Evolutionary conservation across 2,888 invertebrate genomes (phyloP).

Genomic region (Pilophorus perplexus): DNA sequence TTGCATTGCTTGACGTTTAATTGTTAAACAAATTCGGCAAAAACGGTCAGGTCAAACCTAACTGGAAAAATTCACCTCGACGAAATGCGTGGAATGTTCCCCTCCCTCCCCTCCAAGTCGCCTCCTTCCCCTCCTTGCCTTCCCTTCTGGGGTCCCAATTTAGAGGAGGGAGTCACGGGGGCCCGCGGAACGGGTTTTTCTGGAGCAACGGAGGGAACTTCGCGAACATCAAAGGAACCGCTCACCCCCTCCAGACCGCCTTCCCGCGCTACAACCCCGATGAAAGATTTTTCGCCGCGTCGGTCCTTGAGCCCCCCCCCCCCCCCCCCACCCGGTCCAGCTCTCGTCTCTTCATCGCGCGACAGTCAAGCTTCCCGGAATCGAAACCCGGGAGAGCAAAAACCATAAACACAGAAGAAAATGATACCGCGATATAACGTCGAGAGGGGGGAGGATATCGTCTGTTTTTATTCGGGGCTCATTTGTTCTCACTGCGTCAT

Average conservation of each 20-base stretch:
- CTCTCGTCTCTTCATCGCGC: neutral
- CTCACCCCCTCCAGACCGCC: neutral
- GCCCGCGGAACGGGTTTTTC: conserved; percentile 11
- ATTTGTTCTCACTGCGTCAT: conserved; percentile 41
- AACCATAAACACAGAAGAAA: conserved; percentile 37
- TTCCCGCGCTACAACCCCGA: neutral
- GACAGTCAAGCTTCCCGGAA: conserved; percentile 30
- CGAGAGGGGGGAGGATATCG: neutral
- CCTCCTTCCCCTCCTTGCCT: no score
- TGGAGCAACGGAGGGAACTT: neutral
- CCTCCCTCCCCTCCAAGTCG: no score
- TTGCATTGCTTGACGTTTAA: no score
- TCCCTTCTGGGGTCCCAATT: no score
- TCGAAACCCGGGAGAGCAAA: conserved; percentile 14
- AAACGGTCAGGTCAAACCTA: no score
- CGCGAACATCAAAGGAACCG: conserved; percentile 4
- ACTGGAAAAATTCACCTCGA: no score
- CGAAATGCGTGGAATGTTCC: no score
- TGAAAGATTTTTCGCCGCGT: conserved; percentile 6
- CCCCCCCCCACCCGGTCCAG: neutral
- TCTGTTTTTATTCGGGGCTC: conserved; percentile 39
- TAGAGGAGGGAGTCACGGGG: no score
- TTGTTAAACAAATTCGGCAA: no score
- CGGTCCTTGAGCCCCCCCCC: neutral
- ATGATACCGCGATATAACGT: neutral